These are phyloP conservation scores for Lasiommata megera DNA, from an alignment of 2,888 invertebrate genomes.

Conservation along the genomic window DNA sequence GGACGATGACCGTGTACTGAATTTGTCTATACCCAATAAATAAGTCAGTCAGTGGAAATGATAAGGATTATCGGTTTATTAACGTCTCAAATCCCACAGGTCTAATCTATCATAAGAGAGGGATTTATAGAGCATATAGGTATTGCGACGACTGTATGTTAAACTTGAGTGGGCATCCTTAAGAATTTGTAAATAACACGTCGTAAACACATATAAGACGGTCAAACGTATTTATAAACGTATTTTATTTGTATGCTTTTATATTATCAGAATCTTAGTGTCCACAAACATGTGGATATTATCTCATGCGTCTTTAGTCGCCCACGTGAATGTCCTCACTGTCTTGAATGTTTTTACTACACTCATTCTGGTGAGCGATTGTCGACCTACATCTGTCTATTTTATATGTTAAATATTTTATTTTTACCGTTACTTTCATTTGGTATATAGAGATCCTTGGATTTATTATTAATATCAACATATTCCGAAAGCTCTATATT, in stretches of 20 bases:
- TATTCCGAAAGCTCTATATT: too few relatives aligned
- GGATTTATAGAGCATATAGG: too few relatives aligned
- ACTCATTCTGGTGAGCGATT: conserved; percentile 52
- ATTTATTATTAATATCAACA: neutral
- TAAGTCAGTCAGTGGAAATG: too few relatives aligned
- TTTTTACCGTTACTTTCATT: conserved; percentile 3
- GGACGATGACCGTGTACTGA: too few relatives aligned
- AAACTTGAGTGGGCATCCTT: too few relatives aligned
- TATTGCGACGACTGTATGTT: too few relatives aligned
- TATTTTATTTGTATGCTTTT: neutral
- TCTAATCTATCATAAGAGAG: too few relatives aligned
- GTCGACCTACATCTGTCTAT: conserved; percentile 34
- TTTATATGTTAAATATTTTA: conserved; percentile 15
- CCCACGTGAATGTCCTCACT: conserved; percentile 60
- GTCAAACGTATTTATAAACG: neutral
- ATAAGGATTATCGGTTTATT: too few relatives aligned
- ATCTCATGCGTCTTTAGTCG: conserved; percentile 25
- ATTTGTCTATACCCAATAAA: too few relatives aligned
- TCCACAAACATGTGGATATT: conserved; percentile 39
- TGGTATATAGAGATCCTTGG: too few relatives aligned
- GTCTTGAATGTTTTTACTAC: conserved; percentile 55
- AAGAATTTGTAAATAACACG: neutral
- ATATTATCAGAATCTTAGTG: neutral
- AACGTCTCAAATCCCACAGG: too few relatives aligned
- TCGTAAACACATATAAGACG: neutral